Base-by-base conservation (phyloP, 2,113 vertebrate species). In the Pterocles orientalis region DNA sequence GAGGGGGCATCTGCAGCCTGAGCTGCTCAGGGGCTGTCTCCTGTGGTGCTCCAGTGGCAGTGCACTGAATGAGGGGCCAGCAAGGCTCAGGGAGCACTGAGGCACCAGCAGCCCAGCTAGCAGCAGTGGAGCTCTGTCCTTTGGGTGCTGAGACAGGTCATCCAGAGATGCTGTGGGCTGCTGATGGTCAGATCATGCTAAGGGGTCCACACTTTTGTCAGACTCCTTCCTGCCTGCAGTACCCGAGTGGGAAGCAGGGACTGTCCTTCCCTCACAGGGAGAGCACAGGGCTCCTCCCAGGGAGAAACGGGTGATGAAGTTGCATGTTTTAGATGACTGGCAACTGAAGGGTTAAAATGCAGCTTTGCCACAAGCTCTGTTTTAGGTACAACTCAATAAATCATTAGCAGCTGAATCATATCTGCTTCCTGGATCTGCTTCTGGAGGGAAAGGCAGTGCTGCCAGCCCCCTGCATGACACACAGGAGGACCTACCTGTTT, bases 371-470 rank as follows among this genome's bases (percentile, higher is more conserved):
- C 73, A 65, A 85, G 58, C 48, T 90, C 48, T 85, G 57, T 8
- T 96, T 91, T 79, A 82, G 73, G 61, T 84, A 85, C 34, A 89
- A 45, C 53, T 82, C 84, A 53, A 68, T 56, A 91, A 92, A 21
- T 84, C 56, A 16, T 33, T 47, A 88, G 64, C 88, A 92, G 86
- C 69, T 92, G 91, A 90, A 90, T 69, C 50, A 12, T 72, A 43
- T 72, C 77, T 89, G 65, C 88, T 92, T 95, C 92, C 81, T 1
- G 0, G 61, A 81, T 84, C 53, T 86, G 29, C 19, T 94, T 23
- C 69, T 91, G 7, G 21, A 47, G 81, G 86, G 65, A 73, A 88
- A 88, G 14, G 50, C 88, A 86, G 29, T 7, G 6, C 45, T 92
- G 57, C 65, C 92, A 88, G 69, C 53, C 86, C 83, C 28, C 69